Conservation (phyloP, 2,797 vertebrate genomes). For the Coccyzus lansbergi region DNA sequence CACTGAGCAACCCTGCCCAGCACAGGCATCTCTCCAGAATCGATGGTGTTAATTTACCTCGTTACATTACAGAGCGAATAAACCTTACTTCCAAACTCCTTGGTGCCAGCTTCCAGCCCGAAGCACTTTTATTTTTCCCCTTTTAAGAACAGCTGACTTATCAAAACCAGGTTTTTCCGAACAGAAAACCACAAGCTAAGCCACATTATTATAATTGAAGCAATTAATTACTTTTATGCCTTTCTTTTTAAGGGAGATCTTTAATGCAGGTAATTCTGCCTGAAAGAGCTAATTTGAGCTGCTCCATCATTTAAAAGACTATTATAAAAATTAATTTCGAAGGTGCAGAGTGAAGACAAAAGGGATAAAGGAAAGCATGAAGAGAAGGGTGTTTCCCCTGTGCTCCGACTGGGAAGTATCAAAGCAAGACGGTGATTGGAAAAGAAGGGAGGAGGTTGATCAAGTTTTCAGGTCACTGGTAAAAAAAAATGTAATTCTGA, state of each 20-base stretch:
- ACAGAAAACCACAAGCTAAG: constrained; percentile 58
- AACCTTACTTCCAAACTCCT: constrained; percentile 3
- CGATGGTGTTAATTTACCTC: not conserved
- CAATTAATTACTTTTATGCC: constrained; percentile 69
- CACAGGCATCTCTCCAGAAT: constrained; percentile 16
- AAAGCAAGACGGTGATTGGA: rapidly evolving
- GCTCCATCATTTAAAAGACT: constrained; percentile 37
- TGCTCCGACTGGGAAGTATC: not conserved
- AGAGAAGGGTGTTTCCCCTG: not conserved
- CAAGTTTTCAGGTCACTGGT: not conserved
- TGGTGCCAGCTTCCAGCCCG: constrained; percentile 22
- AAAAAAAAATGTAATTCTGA: not conserved
- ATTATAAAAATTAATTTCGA: constrained; percentile 47
- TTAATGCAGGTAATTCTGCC: constrained; percentile 61
- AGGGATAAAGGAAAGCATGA: not conserved
- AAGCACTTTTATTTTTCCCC: not conserved
- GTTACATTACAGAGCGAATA: not conserved
- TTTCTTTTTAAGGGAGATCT: constrained; percentile 44
- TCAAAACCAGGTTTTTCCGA: constrained; percentile 51
- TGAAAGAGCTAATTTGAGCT: constrained; percentile 44
- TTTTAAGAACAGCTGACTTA: constrained; percentile 63
- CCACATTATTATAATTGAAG: constrained; percentile 65
- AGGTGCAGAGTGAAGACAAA: not conserved
- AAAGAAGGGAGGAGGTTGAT: not conserved
- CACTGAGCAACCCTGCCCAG: not conserved